Evolutionary conservation across 1,140 invertebrate genomes (phyloP), one percentile per base, ranked within the genome.

Genomic region (Cydia fagiglandana): DNA sequence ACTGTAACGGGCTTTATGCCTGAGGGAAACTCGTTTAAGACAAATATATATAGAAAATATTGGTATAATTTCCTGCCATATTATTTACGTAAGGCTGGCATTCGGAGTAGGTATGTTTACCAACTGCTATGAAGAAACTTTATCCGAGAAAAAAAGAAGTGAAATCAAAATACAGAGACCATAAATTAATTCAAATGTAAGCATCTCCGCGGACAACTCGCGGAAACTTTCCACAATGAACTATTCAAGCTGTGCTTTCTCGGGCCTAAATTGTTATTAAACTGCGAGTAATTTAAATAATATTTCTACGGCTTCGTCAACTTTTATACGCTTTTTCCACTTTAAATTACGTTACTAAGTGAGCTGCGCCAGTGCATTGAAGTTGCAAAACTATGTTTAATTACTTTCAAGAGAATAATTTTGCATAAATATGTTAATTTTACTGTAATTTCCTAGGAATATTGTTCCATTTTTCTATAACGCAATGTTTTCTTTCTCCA

Each of bases 131-230:
- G 2, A 47, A 15, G 13, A 47, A 12, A 47, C 2, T 15, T 47
- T 47, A 47, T 47, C 45, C 12, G 5, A 20, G 4, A 24, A 68
- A 68, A 66, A 68, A 68, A 1, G 13, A 68, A 38, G 4, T 68
- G 12, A 34, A 34, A 34, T 34, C 24, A 68, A 68, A 34, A 68
- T 68, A n/a, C n/a, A n/a, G 17, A 70, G 38, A 38, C 30, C 17
- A 38, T 38, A 70, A 70, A 70, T 70, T 70, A 70, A 70, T 45
- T 70, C 66, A 70, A 70, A 70, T 70, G 66, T 70, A 70, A 70
- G 66, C 66, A 70, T 70, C 66, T 41, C 66, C 15, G 34, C 66
- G 66, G 30, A 70, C 34, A 70, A 70, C 66, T 70, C 17, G 15
- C 66, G 17, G 30, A n/a, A 70, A 70, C 66, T 70, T 70, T 70